Conservation (phyloP, 2,888 invertebrate species). For the Crematogaster levior region DNA sequence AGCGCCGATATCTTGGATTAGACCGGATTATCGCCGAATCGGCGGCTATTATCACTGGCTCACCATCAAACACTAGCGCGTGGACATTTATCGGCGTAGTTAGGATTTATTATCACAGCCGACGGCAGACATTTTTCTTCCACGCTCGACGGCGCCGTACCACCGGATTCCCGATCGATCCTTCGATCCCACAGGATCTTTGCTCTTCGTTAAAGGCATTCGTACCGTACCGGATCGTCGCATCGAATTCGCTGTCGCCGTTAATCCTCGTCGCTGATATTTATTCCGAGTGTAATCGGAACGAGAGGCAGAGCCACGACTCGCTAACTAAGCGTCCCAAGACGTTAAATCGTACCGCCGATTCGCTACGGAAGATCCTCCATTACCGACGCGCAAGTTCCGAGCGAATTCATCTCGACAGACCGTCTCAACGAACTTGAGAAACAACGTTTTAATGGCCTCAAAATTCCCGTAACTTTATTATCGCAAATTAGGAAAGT, state of each 20-base stretch:
- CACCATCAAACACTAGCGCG: constrained; percentile 63
- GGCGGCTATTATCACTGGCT: constrained; percentile 66
- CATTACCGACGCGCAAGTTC: constrained; percentile 40
- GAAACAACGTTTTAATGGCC: constrained; percentile 32
- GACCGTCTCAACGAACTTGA: background rate
- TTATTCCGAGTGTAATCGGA: constrained; percentile 56
- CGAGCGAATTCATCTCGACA: constrained; percentile 38
- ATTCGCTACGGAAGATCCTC: constrained; percentile 63
- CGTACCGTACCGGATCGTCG: constrained; percentile 53
- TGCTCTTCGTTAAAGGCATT: constrained; percentile 56
- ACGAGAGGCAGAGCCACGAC: constrained; percentile 36
- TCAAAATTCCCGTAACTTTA: constrained; percentile 14
- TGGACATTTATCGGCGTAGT: constrained; percentile 69
- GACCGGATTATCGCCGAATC: constrained; percentile 68
- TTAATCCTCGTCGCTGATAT: constrained; percentile 60
- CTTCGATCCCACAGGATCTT: constrained; percentile 51
- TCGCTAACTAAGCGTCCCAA: constrained; percentile 54
- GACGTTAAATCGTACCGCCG: constrained; percentile 54
- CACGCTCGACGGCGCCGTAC: constrained; percentile 36
- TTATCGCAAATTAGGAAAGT: background rate
- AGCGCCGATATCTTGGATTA: constrained; percentile 40
- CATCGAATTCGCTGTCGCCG: constrained; percentile 53
- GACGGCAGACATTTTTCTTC: constrained; percentile 61
- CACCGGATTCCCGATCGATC: constrained; percentile 36
- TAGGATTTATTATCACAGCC: constrained; percentile 66